phyloP scores from a whole-genome alignment of 1,140 invertebrate species.

The Halesus radiatus region DNA sequence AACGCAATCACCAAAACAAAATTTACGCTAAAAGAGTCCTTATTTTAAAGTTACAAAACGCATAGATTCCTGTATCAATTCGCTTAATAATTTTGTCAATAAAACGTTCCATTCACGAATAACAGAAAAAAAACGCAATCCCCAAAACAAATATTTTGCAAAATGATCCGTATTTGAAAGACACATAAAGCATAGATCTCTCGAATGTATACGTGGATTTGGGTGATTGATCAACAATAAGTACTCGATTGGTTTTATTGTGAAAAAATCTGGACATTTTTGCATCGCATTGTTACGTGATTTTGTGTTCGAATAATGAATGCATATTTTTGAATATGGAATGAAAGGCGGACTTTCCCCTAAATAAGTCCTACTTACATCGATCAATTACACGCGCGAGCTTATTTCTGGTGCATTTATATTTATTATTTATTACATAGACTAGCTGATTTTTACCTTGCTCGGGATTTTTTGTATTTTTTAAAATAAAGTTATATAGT shows the following conservation, averaged over 20 bases:
- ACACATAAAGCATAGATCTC: neutral
- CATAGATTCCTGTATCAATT: too few relatives aligned
- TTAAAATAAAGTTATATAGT: too few relatives aligned
- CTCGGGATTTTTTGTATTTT: too few relatives aligned
- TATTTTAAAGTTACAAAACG: too few relatives aligned
- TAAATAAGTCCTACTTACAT: constrained; percentile 16
- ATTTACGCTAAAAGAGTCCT: neutral
- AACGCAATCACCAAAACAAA: too few relatives aligned
- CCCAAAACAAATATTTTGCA: neutral
- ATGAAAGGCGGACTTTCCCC: constrained; percentile 26
- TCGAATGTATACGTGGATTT: neutral
- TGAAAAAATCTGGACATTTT: constrained; percentile 50
- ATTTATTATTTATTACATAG: neutral
- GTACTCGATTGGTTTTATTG: constrained; percentile 41
- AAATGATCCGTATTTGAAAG: neutral
- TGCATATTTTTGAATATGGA: constrained; percentile 45
- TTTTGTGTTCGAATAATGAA: constrained; percentile 44
- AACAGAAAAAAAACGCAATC: neutral
- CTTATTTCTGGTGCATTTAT: neutral
- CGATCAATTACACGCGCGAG: constrained; percentile 47
- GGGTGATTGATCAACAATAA: constrained; percentile 31
- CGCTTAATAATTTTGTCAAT: too few relatives aligned
- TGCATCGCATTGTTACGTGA: constrained; percentile 40
- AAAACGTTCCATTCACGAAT: too few relatives aligned
- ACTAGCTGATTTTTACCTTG: too few relatives aligned